A percentile compares a stretch with the other conserved stretches of the same genome.
Evolutionary conservation across 1,140 invertebrate species (phyloP).

Genomic region (Drosophila bifasciata): DNA sequence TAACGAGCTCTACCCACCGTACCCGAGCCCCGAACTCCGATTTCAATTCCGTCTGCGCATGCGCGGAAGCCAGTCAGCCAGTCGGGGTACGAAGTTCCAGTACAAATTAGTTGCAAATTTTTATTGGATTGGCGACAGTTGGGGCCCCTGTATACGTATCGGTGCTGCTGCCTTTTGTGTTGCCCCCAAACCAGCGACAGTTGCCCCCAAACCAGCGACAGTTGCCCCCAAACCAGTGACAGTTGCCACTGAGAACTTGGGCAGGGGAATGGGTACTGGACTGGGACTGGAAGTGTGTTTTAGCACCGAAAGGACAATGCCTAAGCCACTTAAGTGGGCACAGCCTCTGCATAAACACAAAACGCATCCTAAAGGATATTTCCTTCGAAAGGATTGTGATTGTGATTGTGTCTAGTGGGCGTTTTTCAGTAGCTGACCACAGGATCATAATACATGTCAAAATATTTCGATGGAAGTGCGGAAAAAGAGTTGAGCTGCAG

Average conservation of each 20-base stretch:
- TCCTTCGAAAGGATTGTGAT: slow-evolving; percentile 25
- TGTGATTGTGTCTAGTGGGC: slow-evolving; percentile 27
- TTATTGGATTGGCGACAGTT: slow-evolving; percentile 76
- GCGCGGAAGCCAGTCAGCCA: slow-evolving; percentile 53
- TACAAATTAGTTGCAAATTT: slow-evolving; percentile 68
- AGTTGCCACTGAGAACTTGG: not conserved
- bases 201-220: too few relatives aligned
- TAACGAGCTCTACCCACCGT: slow-evolving; percentile 17
- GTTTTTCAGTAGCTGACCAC: slow-evolving; percentile 47
- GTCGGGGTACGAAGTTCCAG: slow-evolving; percentile 16
- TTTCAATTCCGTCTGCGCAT: slow-evolving; percentile 55
- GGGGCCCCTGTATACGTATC: not conserved
- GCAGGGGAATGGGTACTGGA: not conserved
- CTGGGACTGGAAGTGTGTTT: not conserved
- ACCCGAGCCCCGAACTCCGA: not conserved
- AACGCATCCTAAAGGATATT: slow-evolving; percentile 28
- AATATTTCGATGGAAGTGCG: slow-evolving; percentile 65
- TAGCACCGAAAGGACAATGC: slow-evolving; percentile 17
- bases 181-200: too few relatives aligned
- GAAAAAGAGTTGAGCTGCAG: slow-evolving; percentile 66
- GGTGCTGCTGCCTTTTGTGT: too few relatives aligned
- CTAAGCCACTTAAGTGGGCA: slow-evolving; percentile 73
- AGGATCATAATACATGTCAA: slow-evolving; percentile 44
- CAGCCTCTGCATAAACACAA: slow-evolving; percentile 54
- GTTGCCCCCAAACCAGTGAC: slow-evolving; percentile 12